Conservation (phyloP, 2,113 vertebrate species). For the Neopipo cinnamomea region DNA sequence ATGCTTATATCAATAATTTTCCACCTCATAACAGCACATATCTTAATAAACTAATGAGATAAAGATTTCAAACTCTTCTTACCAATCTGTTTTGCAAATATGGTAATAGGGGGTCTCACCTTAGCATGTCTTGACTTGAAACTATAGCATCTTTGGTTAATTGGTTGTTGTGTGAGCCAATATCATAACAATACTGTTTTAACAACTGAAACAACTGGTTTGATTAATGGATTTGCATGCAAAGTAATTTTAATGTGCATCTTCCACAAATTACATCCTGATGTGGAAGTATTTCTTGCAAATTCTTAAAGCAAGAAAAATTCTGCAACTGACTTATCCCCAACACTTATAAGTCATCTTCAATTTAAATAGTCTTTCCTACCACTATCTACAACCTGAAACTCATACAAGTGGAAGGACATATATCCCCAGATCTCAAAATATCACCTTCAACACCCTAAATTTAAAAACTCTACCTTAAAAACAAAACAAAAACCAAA, state of each 20-base stretch:
- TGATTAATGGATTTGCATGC: not conserved
- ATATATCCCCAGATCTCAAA: not conserved
- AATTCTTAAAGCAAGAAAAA: not conserved
- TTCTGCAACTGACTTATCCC: not conserved
- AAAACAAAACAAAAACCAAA: not conserved
- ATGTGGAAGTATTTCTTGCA: not conserved
- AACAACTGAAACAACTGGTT: not conserved
- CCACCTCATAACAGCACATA: accelerated
- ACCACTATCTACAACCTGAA: not conserved
- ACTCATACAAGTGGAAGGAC: not conserved
- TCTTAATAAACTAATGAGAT: not conserved
- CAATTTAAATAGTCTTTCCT: not conserved
- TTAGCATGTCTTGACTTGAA: not conserved
- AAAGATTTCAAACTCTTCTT: not conserved
- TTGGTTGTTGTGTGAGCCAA: not conserved
- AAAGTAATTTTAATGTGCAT: not conserved
- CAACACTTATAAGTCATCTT: not conserved
- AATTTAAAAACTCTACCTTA: not conserved
- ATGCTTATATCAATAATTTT: not conserved
- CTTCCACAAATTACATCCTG: not conserved
- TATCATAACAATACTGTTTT: not conserved
- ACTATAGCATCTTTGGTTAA: not conserved
- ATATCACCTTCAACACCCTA: not conserved
- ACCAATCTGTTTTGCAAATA: not conserved
- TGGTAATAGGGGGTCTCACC: not conserved